Evolutionary conservation across 2,888 invertebrate genomes (phyloP).

Genomic region (Gonocerus acuteangulatus): DNA sequence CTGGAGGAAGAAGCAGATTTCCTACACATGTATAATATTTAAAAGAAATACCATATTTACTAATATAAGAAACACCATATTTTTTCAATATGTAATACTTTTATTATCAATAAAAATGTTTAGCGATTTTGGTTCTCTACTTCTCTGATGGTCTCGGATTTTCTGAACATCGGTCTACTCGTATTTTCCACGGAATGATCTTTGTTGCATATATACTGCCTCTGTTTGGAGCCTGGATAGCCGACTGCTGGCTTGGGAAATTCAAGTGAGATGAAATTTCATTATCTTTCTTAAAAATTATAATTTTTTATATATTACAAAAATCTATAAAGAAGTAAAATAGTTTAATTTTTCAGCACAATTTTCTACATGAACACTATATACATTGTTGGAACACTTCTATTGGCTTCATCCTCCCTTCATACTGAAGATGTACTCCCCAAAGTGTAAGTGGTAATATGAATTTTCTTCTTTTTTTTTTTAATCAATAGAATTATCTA

Average conservation of each 20-base stretch:
- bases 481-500: too few species aligned
- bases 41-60: too few species aligned
- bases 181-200: slow-evolving; percentile 6
- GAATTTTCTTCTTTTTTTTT: background rate
- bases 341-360: slow-evolving; percentile 6
- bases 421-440: background rate
- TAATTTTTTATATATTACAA: too few species aligned
- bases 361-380: background rate
- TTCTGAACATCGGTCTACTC: background rate
- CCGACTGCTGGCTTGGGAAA: slow-evolving; percentile 11
- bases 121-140: slow-evolving; percentile 9
- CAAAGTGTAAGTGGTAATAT: background rate
- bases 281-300: background rate
- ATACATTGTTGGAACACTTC: background rate
- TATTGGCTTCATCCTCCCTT: slow-evolving; percentile 3
- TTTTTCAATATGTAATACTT: too few species aligned
- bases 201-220: slow-evolving; percentile 3
- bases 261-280: slow-evolving; percentile 5
- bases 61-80: too few species aligned
- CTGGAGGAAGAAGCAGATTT: too few species aligned
- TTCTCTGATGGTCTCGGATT: slow-evolving; percentile 5
- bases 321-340: too few species aligned
- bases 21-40: too few species aligned
- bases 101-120: background rate
- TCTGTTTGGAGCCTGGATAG: slow-evolving; percentile 10